Base-by-base conservation (phyloP, 2,797 vertebrate genomes). In the Novumbra hubbsi region DNA sequence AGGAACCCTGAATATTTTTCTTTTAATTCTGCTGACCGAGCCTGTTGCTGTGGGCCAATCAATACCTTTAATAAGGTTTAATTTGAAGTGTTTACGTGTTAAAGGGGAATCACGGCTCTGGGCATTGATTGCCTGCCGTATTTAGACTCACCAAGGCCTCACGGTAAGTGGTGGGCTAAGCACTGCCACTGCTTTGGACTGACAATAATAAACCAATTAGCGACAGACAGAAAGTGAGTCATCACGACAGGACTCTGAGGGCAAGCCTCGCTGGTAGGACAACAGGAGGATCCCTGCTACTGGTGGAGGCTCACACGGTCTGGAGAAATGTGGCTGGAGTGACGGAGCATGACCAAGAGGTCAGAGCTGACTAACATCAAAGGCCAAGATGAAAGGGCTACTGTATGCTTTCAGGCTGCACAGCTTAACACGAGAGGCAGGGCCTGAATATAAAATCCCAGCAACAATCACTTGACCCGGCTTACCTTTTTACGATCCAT, bases 1-100 rank as follows among this genome's bases (percentile, higher is more conserved):
- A 17, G 55, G 27, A 30, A 60, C 52, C 65, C 49, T 66, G 68
- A 69, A 77, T 80, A 80, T 83, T 88, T 88, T 91, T 88, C 86
- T 90, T 87, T 90, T 93, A 92, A 93, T 91, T 92, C 92, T 91
- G 89, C 91, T 86, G 88, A 92, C 89, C 89, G 88, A 88, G 83
- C 80, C 80, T 77, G 87, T 85, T 87, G 86, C 85, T 91, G 90
- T 82, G 91, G 93, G 86, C 76, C 89, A 92, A 84, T 94, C 93
- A 93, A 94, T 94, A 94, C 86, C 90, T 94, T 92, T 91, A 94
- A 93, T 93, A 93, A 92, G 87, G 88, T 93, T 93, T 93, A 90
- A 93, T 60, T 60, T 60, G 89, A 8, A 87, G 91, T 87, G 84
- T 90, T 87, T 82, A 87, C 90, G 90, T 92, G 93, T 85, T 88